Base-by-base conservation (phyloP, 2,797 vertebrate genomes). In the Fundulus diaphanus region DNA sequence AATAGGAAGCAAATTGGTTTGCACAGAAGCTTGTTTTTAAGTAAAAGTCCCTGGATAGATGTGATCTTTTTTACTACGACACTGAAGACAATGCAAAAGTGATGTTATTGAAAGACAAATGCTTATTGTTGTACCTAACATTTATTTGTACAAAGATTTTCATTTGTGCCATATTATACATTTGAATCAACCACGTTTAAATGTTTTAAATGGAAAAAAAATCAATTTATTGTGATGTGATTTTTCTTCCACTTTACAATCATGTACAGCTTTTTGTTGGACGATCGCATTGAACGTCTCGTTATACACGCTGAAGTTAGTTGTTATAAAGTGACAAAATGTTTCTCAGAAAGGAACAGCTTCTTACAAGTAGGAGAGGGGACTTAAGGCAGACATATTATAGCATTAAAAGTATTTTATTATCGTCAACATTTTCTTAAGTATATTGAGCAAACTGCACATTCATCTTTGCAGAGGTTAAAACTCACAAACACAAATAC, bases 331-430 rank as follows among this genome's bases (percentile, higher is more conserved):
- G 9, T 65, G 61, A 40, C 35, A 40, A 65, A 65, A 65, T 65
- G 22, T 40, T 57, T 56, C 15, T n/a, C 22, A 20, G 27, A 68
- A 20, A 46, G 77, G 57, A 74, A 74, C 70, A 63, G 72, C 71
- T 70, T 74, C 37, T 70, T 33, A 59, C 40, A 71, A 70, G 29
- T 42, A 69, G 68, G 18, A 73, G 54, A 46, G 77, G 63, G 20
- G 20, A 31, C 20, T 31, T 68, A n/a, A 57, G 29, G 8, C 27
- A 48, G 31, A 7, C 5, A n/a, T 15, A 13, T 67, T 42, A 15
- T 40, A 12, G 12, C 4, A 67, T 11, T 27, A 18, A 42, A 56
- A 56, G 35, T n/a, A 11, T 40, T 7, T 24, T 24, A 40, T 40
- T 42, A 20, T 35, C 5, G 15, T 37, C 65, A 1, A 57, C 5